Base-by-base conservation (phyloP, 2,113 vertebrate genomes). In the Epinephelus lanceolatus region DNA sequence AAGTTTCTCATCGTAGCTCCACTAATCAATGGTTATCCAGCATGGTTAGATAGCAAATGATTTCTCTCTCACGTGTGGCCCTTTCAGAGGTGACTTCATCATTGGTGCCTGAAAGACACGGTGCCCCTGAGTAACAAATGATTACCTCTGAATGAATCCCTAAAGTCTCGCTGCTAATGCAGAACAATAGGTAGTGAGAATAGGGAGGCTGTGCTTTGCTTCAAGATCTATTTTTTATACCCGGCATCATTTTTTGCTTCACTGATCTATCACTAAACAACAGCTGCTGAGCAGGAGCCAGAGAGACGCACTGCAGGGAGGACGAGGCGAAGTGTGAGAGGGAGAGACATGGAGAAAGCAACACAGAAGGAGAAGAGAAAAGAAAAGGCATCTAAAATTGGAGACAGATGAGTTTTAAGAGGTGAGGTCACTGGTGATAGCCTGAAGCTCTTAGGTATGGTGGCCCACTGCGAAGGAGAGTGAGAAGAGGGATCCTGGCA, bases 221-320 rank as follows among this genome's bases (percentile, higher is more conserved):
- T 90, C 92, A 93, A 95, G 94, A 96, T 96, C 95, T 95, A 93
- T 96, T 96, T 97, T 89, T 81, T 81, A 95, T 95, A 93, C 80
- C 78, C 71, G 30, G 95, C 94, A 95, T 97, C 96, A 96, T 97
- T 97, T 97, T 96, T 96, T 96, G 96, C 96, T 98, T 97, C 96
- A 96, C 94, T 97, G 96, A 97, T 97, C 95, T 97, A 96, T 96
- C 96, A 96, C 95, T 95, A 96, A 97, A 96, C 94, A 97, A 94
- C 96, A 97, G 96, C 95, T 96, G 96, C 95, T 94, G 91, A 93
- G 94, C 90, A 92, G 90, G 91, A 95, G 94, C 91, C 90, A 93
- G 86, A 52, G 66, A 84, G 69, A 76, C 51, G 74, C 89, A 77
- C 92, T 92, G 81, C 84, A 86, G 91, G 93, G 96, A 95, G 86